Base-by-base conservation (phyloP, 2,888 invertebrate genomes). In the Leptura quadrifasciata region DNA sequence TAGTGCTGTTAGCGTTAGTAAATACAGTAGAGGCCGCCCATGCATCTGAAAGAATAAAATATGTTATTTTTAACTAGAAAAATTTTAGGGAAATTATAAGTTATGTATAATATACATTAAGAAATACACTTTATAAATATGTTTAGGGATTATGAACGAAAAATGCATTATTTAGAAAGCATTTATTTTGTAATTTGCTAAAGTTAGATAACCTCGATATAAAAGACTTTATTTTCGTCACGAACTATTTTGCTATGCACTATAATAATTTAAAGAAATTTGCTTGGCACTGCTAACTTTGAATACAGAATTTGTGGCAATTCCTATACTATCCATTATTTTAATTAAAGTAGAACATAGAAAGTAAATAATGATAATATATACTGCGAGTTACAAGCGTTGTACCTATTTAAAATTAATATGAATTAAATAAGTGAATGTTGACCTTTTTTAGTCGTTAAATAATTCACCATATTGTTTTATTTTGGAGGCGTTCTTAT, bases 1-100 rank as follows among this genome's bases (percentile, higher is more conserved):
- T 55, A 83, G 74, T 6, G 82, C 74, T 60, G 78, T 74, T 52
- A 84, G 57, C 21, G 77, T 74, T 57, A 84, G 78, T 39, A 82
- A 74, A 76, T 75, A 76, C 52, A 83, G 76, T 63, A 81, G 71
- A 63, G 67, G 79, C 74, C 72, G 74, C 58, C 68, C 63, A 31
- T 72, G 58, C 80, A 80, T 80, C 78, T 80, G 61, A 69, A 80
- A 47, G 77, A 39, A 75, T 60, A 68, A 60, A 57, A 72, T 15
- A 52, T 17, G 10, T 64, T 15, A 35, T 64, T 35, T 4, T 39
- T 47, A 17, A 6, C 15, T 52, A 52, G 15, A 6, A 17, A 52
- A 52, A 52, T 52, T 5, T 10, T 6, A 55, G 2, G 6, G 6
- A 31, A 24, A 24, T 24, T 24, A 5, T 3, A 24, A 3, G 5